A percentile compares a stretch with the other conserved stretches of the same genome.
Conservation (phyloP, 2,797 vertebrate genomes). For the Sternarchorhynchus goeldii region DNA sequence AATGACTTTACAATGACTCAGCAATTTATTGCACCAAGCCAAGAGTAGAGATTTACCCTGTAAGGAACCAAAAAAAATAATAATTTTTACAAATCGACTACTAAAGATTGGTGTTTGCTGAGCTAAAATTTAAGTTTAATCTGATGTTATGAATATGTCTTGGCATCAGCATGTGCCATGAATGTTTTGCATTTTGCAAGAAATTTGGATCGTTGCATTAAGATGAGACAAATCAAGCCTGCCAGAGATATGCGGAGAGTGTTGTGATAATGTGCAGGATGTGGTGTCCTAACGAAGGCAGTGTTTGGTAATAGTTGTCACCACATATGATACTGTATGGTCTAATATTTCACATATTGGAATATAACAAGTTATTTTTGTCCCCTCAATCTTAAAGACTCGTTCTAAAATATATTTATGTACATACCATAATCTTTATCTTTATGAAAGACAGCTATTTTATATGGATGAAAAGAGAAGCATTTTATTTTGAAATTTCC, state of each 20-base stretch:
- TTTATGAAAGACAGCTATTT: conserved; percentile 88
- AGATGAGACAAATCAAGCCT: conserved; percentile 52
- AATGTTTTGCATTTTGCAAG: conserved; percentile 51
- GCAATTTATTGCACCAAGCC: conserved; percentile 40
- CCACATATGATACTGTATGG: conserved; percentile 46
- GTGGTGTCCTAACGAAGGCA: conserved; percentile 37
- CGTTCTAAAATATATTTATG: conserved; percentile 69
- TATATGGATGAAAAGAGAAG: conserved; percentile 80
- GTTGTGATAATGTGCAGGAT: conserved; percentile 22
- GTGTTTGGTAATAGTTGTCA: conserved; percentile 39
- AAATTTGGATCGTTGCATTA: conserved; percentile 46
- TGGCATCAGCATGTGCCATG: conserved; percentile 58
- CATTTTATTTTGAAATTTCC: conserved; percentile 80
- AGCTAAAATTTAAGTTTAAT: conserved; percentile 40
- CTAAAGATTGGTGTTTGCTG: conserved; percentile 42
- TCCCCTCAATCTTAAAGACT: conserved; percentile 56
- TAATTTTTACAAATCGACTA: conserved; percentile 18
- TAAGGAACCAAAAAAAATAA: conserved; percentile 41
- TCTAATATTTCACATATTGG: conserved; percentile 51
- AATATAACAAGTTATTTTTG: conserved; percentile 49
- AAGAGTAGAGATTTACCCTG: conserved; percentile 27
- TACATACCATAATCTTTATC: conserved; percentile 88
- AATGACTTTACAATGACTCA: conserved; percentile 37
- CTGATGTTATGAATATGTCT: conserved; percentile 48
- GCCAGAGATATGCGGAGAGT: conserved; percentile 38